Percentiles rank a stretch among this genome's conserved stretches.
These are phyloP conservation scores for Lota lota DNA, from an alignment of 2,113 vertebrate genomes.

Conservation along the genomic window DNA sequence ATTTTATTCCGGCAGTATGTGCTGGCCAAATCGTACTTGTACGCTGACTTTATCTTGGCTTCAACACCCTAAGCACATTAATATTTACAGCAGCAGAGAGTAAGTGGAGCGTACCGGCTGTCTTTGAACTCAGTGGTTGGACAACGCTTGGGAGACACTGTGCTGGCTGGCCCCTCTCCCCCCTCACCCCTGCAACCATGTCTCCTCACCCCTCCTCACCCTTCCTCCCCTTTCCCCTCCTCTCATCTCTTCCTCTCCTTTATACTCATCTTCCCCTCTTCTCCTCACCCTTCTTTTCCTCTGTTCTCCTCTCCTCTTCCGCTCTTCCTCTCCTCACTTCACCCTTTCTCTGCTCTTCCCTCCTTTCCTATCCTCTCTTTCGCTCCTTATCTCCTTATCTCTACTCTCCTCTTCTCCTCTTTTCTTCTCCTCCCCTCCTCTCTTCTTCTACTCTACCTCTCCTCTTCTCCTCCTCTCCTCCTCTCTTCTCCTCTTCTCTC, in stretches of 20 bases:
- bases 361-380: background rate
- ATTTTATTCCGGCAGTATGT: constrained; percentile 46
- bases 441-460: background rate
- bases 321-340: background rate
- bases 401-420: background rate
- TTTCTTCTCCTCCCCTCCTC: background rate
- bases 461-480: no score
- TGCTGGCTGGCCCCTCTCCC: background rate
- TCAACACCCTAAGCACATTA: constrained; percentile 57
- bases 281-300: background rate
- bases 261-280: background rate
- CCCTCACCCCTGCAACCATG: background rate
- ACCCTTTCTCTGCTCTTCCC: no score
- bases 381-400: no score
- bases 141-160: constrained; percentile 43
- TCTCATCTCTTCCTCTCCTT: background rate
- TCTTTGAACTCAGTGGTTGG: constrained; percentile 45
- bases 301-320: no score
- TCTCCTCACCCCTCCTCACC: background rate
- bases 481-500: background rate
- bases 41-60: constrained; percentile 56
- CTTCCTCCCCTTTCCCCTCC: background rate
- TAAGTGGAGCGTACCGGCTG: constrained; percentile 56
- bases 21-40: constrained; percentile 47
- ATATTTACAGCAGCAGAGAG: constrained; percentile 54